Base-by-base conservation (phyloP, 2,888 invertebrate species). In the Hyppa rectilinea region DNA sequence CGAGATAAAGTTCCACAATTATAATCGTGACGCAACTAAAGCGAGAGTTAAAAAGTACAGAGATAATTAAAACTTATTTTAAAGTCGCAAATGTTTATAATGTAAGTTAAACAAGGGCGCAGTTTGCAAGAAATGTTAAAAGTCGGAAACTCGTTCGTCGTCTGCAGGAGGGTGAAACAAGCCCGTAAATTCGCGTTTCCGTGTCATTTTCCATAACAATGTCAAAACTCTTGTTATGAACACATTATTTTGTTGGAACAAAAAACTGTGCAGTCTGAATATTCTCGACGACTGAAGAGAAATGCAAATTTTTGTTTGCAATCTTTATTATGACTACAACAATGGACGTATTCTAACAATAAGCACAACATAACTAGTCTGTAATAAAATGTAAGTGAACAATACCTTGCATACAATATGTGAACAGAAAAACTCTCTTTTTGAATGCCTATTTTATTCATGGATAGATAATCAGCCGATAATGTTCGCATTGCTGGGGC, bases 131-230 rank as follows among this genome's bases (percentile, higher is more conserved):
- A 86, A 93, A 91, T 90, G 88, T 89, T 91, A 83, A 85, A 91
- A 92, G 89, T 91, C 88, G 80, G 83, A 88, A 93, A 90, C 91
- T 91, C 90, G 87, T 92, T 92, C 90, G 88, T 87, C 85, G 87
- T 86, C 85, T 87, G 81, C 85, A 82, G 73, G 85, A 86, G 86
- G 86, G 87, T 86, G 87, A 87, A 89, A 90, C 85, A 83, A 80
- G 83, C 76, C 87, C 87, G 88, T 92, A 92, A 93, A 92, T 92
- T 91, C 84, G 84, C 85, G 87, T 91, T 92, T 90, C 90, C 88
- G 87, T 89, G 88, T 90, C 88, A 90, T 91, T 91, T 89, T 91
- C 89, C 85, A 87, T 90, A 91, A 92, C 88, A 91, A 91, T 89
- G 88, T 90, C 88, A 88, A 87, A 91, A 92, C 86, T 91, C 87